These are phyloP conservation scores for Siphamia tubifer DNA, from an alignment of 2,113 vertebrate species.

Conservation along the genomic window DNA sequence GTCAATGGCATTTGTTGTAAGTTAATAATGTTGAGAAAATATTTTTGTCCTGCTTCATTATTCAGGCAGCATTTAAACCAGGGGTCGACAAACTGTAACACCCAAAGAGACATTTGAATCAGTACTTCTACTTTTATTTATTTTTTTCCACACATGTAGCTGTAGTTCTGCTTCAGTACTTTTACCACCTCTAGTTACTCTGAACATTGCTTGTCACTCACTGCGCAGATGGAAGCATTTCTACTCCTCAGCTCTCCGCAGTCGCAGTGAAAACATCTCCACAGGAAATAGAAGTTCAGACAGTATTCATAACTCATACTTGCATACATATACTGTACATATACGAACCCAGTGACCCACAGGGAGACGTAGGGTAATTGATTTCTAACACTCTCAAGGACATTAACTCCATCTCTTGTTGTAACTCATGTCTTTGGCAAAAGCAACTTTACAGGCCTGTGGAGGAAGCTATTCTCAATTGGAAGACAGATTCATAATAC, in stretches of 20 bases:
- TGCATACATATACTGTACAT: conserved; percentile 6
- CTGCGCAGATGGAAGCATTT: not conserved
- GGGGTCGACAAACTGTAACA: too few relatives aligned
- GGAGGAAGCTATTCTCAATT: conserved; percentile 63
- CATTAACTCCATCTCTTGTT: conserved; percentile 48
- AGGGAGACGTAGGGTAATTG: conserved; percentile 53
- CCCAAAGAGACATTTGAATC: too few relatives aligned
- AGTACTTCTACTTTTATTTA: too few relatives aligned
- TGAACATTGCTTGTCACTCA: too few relatives aligned
- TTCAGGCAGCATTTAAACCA: too few relatives aligned
- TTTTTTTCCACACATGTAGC: too few relatives aligned
- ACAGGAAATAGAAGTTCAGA: conserved; percentile 6
- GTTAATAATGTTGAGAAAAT: too few relatives aligned
- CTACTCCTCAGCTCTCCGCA: not conserved
- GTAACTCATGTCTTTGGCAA: conserved; percentile 61
- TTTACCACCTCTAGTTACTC: too few relatives aligned
- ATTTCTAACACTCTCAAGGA: conserved; percentile 69
- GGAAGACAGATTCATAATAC: conserved; percentile 68
- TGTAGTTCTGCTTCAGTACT: too few relatives aligned
- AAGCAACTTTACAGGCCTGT: conserved; percentile 62
- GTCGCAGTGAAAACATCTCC: conserved; percentile 18
- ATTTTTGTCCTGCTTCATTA: too few relatives aligned
- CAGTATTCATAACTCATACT: not conserved
- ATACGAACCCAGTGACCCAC: conserved; percentile 29
- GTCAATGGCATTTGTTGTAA: too few relatives aligned